Percentiles rank a stretch among this genome's conserved stretches.
These are phyloP conservation scores for Dastarcus helophoroides DNA, from an alignment of 2,888 invertebrate species.

Conservation along the genomic window DNA sequence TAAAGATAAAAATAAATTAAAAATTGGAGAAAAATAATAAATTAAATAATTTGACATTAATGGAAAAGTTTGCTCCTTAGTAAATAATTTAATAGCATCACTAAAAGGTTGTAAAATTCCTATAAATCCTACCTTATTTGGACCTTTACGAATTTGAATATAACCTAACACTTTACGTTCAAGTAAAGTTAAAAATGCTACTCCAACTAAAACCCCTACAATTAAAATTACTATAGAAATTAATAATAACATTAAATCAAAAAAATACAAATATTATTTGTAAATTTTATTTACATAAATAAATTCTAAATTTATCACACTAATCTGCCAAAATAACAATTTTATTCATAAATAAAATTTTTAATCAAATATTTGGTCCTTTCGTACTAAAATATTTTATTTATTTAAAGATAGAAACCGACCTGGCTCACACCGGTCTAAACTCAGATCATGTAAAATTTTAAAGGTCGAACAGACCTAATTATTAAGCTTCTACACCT, in stretches of 20 bases:
- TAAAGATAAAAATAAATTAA: conserved; percentile 49
- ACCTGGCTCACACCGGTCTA: conserved; percentile 77
- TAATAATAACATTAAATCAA: conserved; percentile 31
- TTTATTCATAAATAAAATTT: conserved; percentile 36
- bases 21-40: conserved; percentile 48
- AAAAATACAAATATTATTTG: conserved; percentile 44
- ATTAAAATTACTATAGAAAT: conserved; percentile 41
- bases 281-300: conserved; percentile 45
- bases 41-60: conserved; percentile 46
- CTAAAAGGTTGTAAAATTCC: conserved; percentile 59
- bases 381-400: conserved; percentile 62
- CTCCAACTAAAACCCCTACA: conserved; percentile 49
- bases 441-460: conserved; percentile 83
- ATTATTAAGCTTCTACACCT: conserved; percentile 54
- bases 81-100: conserved; percentile 63
- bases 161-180: conserved; percentile 61
- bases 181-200: conserved; percentile 61
- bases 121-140: conserved; percentile 54
- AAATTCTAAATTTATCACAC: conserved; percentile 62
- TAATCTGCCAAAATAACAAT: conserved; percentile 53
- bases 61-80: conserved; percentile 50
- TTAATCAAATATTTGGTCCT: conserved; percentile 55
- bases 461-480: conserved; percentile 75
- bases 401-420: conserved; percentile 67
- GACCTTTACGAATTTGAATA: conserved; percentile 63